phyloP scores from a whole-genome alignment of 2,797 vertebrate genomes.

The Sebastes itinus region DNA sequence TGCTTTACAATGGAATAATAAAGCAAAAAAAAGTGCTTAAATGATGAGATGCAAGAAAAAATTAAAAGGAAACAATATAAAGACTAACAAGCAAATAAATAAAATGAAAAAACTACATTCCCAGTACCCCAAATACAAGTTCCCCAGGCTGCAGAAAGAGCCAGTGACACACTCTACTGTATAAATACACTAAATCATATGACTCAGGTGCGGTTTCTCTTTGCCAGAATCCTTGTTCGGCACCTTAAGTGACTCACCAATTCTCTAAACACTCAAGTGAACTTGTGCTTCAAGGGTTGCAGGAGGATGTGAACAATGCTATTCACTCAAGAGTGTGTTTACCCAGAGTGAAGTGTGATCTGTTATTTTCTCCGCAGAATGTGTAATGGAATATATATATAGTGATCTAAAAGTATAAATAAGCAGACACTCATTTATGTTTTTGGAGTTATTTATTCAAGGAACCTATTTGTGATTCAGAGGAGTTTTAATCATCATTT shows the following conservation, averaged over 20 bases:
- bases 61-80: not conserved
- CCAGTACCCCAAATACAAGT: not conserved
- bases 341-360: not conserved
- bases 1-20: not conserved
- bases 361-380: not conserved
- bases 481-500: not conserved
- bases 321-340: not conserved
- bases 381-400: not conserved
- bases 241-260: not conserved
- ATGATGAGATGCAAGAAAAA: not conserved
- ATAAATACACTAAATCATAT: not conserved
- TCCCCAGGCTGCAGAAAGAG: not conserved
- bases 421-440: not conserved
- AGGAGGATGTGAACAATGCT: not conserved
- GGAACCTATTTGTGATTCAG: not conserved
- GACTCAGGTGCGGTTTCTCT: constrained; percentile 1
- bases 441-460: not conserved
- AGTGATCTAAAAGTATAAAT: not conserved
- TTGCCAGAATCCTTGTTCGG: not conserved
- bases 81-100: not conserved
- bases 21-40: not conserved
- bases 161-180: not conserved
- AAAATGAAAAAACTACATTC: not conserved
- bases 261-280: not conserved
- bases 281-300: not conserved